Evolutionary conservation across 2,888 invertebrate genomes (phyloP).

Genomic region (Dicranocentrus wangi): DNA sequence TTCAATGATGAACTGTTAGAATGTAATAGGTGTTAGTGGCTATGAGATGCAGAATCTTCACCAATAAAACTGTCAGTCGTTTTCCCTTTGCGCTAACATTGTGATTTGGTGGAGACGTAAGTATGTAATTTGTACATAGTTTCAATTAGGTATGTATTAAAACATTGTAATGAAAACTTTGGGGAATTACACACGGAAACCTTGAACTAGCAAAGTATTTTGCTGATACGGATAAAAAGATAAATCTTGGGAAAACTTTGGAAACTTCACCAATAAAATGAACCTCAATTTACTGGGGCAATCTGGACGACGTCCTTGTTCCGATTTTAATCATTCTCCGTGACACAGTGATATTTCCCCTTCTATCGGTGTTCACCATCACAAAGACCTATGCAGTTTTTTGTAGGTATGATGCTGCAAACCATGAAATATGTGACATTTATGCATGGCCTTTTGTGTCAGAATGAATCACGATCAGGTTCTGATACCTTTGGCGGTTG

Average conservation of each 20-base stretch:
- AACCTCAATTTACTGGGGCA: background rate
- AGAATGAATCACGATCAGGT: conserved; percentile 27
- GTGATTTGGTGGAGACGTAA: too few relatives aligned
- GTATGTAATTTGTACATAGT: background rate
- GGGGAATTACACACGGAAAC: too few relatives aligned
- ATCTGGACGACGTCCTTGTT: conserved; percentile 15
- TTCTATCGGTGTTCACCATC: conserved; percentile 10
- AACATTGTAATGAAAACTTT: too few relatives aligned
- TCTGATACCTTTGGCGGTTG: background rate
- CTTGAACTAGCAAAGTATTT: too few relatives aligned
- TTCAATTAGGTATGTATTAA: background rate
- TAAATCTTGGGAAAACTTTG: background rate
- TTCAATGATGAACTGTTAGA: too few relatives aligned
- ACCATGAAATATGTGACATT: conserved; percentile 29
- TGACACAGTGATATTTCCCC: conserved; percentile 28
- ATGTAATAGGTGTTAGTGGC: too few relatives aligned
- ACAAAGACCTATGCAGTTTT: background rate
- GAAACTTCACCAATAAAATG: background rate
- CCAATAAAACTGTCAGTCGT: too few relatives aligned
- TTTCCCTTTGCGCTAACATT: too few relatives aligned
- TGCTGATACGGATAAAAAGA: background rate
- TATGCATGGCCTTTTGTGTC: conserved; percentile 40
- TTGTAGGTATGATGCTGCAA: background rate
- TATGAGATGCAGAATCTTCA: too few relatives aligned
- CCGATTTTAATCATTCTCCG: conserved; percentile 17